Percentiles rank a stretch among this genome's conserved stretches.
phyloP scores from a whole-genome alignment of 1,140 invertebrate species.

The Aphelenchoides avenae region DNA sequence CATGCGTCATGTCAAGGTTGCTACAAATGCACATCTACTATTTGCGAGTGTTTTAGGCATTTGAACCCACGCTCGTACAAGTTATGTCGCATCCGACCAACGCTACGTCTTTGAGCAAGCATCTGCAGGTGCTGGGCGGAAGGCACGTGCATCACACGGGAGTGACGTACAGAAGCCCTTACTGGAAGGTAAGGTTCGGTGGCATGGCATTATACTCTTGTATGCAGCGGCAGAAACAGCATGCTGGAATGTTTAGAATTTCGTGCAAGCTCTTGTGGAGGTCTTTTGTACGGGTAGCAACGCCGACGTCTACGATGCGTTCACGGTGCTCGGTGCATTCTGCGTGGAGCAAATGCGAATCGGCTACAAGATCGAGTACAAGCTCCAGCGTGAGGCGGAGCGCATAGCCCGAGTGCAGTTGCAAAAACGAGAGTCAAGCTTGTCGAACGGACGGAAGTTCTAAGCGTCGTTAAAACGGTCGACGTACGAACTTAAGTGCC shows the following conservation, averaged over 20 bases:
- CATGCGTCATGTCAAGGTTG: constrained; percentile 40
- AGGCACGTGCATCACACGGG: constrained; percentile 43
- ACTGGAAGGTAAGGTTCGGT: constrained; percentile 43
- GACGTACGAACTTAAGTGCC: no score
- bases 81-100: constrained; percentile 44
- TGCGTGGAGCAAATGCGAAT: constrained; percentile 54
- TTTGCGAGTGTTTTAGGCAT: constrained; percentile 19
- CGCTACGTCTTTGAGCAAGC: constrained; percentile 45
- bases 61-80: constrained; percentile 42
- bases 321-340: constrained; percentile 39
- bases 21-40: not conserved
- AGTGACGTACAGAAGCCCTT: constrained; percentile 43
- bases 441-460: no score
- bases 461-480: no score
- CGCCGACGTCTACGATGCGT: constrained; percentile 36
- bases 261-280: constrained; percentile 27
- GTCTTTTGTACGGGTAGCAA: constrained; percentile 19
- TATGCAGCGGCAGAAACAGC: no score
- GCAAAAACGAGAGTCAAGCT: no score
- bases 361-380: constrained; percentile 48
- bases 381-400: constrained; percentile 44
- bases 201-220: not conserved
- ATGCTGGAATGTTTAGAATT: constrained; percentile 22
- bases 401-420: constrained; percentile 26
- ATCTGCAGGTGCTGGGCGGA: constrained; percentile 46